phyloP scores from a whole-genome alignment of 2,888 invertebrate species.

The Diloba caeruleocephala region DNA sequence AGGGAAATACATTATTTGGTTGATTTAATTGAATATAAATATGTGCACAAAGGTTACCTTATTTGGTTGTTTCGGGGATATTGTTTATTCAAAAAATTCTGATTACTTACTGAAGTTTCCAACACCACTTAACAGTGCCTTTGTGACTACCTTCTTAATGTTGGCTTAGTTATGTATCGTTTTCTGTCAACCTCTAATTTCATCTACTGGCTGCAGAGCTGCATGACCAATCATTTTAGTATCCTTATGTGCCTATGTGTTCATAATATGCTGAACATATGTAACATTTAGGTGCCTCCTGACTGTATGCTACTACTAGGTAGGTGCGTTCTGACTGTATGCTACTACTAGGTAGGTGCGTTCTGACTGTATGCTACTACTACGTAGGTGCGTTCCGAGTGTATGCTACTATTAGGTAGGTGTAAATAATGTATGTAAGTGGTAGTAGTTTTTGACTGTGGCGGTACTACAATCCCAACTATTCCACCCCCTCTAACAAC shows the following conservation, averaged over 20 bases:
- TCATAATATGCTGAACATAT: conserved; percentile 5
- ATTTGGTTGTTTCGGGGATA: conserved; percentile 6
- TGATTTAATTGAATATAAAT: conserved; percentile 6
- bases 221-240: conserved; percentile 24
- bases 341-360: too few species aligned
- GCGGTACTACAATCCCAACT: too few species aligned
- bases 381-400: too few species aligned
- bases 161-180: conserved; percentile 29
- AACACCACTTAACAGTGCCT: conserved; percentile 40
- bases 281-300: conserved; percentile 7
- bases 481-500: too few species aligned
- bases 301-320: conserved; percentile 9
- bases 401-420: too few species aligned
- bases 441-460: too few species aligned
- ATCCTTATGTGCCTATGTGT: background rate
- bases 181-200: conserved; percentile 45
- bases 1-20: conserved; percentile 8
- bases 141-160: conserved; percentile 20
- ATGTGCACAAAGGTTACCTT: conserved; percentile 11
- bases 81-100: conserved; percentile 26
- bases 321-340: conserved; percentile 15
- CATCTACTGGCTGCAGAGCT: conserved; percentile 25
- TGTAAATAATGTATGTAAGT: too few species aligned
- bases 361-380: too few species aligned
- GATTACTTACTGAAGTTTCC: conserved; percentile 33